These are phyloP conservation scores for Watsonalla binaria DNA, from an alignment of 2,888 invertebrate genomes.

Conservation along the genomic window DNA sequence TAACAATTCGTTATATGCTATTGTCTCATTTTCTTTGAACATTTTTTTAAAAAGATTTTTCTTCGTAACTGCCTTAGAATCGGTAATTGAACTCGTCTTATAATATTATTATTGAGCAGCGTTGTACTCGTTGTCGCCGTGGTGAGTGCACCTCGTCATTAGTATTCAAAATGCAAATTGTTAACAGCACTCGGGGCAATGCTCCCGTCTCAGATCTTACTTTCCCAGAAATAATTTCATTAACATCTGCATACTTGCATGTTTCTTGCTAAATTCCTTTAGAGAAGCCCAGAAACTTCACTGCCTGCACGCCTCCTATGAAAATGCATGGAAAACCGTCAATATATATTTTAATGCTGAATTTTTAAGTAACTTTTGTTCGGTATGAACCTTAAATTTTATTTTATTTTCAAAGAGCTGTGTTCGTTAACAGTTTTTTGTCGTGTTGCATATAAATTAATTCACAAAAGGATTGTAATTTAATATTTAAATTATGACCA, in stretches of 20 bases:
- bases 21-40: too few species aligned
- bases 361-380: neutral
- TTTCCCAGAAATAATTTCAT: slow-evolving; percentile 76
- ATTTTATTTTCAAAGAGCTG: neutral
- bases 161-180: slow-evolving; percentile 76
- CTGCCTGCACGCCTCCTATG: slow-evolving; percentile 11
- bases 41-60: slow-evolving; percentile 17
- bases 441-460: neutral
- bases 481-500: slow-evolving; percentile 24
- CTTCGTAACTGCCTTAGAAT: slow-evolving; percentile 31
- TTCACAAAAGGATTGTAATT: slow-evolving; percentile 8
- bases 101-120: slow-evolving; percentile 51
- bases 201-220: slow-evolving; percentile 69
- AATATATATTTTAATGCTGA: neutral
- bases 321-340: neutral
- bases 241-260: slow-evolving; percentile 66
- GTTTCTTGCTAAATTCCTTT: slow-evolving; percentile 52
- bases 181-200: slow-evolving; percentile 59
- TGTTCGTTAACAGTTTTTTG: neutral
- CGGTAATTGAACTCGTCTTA: slow-evolving; percentile 49
- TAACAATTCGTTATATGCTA: too few species aligned
- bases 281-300: slow-evolving; percentile 39
- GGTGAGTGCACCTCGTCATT: slow-evolving; percentile 57
- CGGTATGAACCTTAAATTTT: neutral
- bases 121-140: slow-evolving; percentile 44